These are phyloP conservation scores for Boulengeromyrus knoepffleri DNA, from an alignment of 2,113 vertebrate species.

Conservation along the genomic window DNA sequence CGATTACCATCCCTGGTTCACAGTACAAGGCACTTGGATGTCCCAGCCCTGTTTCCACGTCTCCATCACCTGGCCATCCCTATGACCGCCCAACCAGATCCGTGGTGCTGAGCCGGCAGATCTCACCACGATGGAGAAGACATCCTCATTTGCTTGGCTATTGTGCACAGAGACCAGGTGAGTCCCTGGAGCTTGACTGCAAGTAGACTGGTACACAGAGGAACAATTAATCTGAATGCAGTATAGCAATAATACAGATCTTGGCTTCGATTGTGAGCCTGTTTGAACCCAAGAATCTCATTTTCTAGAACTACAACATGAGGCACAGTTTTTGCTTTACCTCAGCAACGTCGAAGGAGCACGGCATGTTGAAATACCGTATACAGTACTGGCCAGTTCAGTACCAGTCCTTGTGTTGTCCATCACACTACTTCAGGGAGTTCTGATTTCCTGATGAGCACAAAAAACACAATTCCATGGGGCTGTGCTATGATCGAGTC, in stretches of 20 bases:
- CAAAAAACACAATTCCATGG: too few relatives aligned
- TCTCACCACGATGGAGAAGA: conserved; percentile 9
- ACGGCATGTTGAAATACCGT: background rate
- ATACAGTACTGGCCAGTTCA: conserved; percentile 6
- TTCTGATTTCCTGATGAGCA: too few relatives aligned
- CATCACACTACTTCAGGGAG: too few relatives aligned
- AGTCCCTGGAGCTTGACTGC: background rate
- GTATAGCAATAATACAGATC: too few relatives aligned
- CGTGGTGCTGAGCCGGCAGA: background rate
- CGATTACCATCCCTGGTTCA: too few relatives aligned
- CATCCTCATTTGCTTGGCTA: background rate
- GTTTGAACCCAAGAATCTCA: too few relatives aligned
- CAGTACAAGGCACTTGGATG: too few relatives aligned
- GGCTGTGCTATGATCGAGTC: too few relatives aligned
- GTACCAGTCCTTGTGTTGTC: conserved; percentile 3
- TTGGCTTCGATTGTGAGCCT: too few relatives aligned
- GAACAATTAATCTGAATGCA: background rate
- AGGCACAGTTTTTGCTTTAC: background rate
- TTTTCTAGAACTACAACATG: background rate
- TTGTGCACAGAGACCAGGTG: conserved; percentile 23
- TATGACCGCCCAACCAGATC: conserved; percentile 7
- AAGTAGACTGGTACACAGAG: background rate
- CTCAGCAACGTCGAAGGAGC: conserved; percentile 11
- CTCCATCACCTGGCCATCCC: background rate
- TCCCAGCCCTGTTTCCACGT: too few relatives aligned